Evolutionary conservation across 2,113 vertebrate genomes (phyloP).

Genomic region (Meleagris gallopavo): DNA sequence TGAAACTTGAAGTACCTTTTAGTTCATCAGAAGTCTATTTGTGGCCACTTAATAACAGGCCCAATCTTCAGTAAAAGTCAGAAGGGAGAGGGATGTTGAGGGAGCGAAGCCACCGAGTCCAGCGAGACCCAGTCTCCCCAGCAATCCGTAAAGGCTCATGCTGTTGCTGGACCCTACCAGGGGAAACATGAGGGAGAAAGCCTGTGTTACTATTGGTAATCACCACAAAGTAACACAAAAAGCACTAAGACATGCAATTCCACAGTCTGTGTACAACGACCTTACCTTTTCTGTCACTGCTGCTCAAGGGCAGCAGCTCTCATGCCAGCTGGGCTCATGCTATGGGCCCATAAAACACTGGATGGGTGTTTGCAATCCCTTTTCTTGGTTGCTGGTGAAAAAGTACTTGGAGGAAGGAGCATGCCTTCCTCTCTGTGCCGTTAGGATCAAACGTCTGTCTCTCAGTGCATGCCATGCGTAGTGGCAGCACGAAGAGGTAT

Average conservation of each 20-base stretch:
- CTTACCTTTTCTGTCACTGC: slow-evolving; percentile 66
- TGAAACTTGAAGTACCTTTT: slow-evolving; percentile 42
- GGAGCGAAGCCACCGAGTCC: slow-evolving; percentile 52
- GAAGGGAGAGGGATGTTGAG: slow-evolving; percentile 68
- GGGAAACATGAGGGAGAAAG: not conserved
- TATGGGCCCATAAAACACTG: not conserved
- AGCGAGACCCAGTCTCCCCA: slow-evolving; percentile 21
- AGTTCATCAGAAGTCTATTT: not conserved
- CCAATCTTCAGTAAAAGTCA: slow-evolving; percentile 25
- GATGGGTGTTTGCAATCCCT: slow-evolving; percentile 39
- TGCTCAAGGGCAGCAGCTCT: slow-evolving; percentile 36
- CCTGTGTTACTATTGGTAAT: not conserved
- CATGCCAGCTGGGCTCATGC: not conserved
- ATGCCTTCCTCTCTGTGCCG: not conserved
- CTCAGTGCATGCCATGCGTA: not conserved
- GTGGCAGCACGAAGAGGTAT: not conserved
- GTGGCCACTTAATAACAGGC: not conserved
- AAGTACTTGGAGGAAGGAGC: slow-evolving; percentile 43
- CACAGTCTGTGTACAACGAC: not conserved
- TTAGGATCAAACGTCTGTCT: not conserved
- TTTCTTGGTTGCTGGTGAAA: slow-evolving; percentile 31
- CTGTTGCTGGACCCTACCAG: slow-evolving; percentile 38
- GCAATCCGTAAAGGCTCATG: not conserved
- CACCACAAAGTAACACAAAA: not conserved
- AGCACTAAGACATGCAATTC: not conserved